Evolutionary conservation across 2,888 invertebrate genomes (phyloP), one percentile per base, ranked within the genome.

Genomic region (Heliconius charithonia): DNA sequence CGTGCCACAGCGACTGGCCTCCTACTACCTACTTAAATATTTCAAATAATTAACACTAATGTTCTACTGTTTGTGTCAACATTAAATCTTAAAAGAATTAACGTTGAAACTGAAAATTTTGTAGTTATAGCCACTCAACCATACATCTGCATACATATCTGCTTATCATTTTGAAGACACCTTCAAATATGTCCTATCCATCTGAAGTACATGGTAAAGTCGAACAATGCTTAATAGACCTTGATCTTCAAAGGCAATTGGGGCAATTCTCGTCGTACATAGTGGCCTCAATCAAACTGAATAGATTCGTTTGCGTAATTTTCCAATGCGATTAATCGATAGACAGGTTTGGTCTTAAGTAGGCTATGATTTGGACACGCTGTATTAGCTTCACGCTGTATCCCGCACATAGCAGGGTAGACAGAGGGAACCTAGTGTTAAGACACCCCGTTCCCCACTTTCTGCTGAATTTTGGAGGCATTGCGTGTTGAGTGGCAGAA

Each of bases 271-370:
- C 56, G 71, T 32, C 19, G 41, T 37, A 67, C 32, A 65, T 56
- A 75, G 75, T 76, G 81, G 75, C 75, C 82, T 75, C 77, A 79
- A 81, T 82, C 79, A 45, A 75, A 82, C 77, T 78, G 72, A 81
- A 82, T 84, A 83, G 78, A 74, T 63, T 63, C 63, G 37, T 74
- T 63, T 74, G 63, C 63, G 87, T 87, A 87, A 88, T 89, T 87
- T 86, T 84, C 85, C 83, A 83, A 83, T 80, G 77, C 82, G 85
- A 88, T 90, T 89, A 89, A 87, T 83, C 83, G 83, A 81, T 85
- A 85, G 83, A 90, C 89, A 89, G 90, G 91, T 89, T 86, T 83
- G 82, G 82, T 81, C 81, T 75, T 76, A 80, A 79, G 78, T 82
- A 79, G 83, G 82, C 79, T 81, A 75, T 74, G 62, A 27, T 70